These are phyloP conservation scores for Platycnemis pennipes DNA, from an alignment of 2,888 invertebrate genomes.

Conservation along the genomic window DNA sequence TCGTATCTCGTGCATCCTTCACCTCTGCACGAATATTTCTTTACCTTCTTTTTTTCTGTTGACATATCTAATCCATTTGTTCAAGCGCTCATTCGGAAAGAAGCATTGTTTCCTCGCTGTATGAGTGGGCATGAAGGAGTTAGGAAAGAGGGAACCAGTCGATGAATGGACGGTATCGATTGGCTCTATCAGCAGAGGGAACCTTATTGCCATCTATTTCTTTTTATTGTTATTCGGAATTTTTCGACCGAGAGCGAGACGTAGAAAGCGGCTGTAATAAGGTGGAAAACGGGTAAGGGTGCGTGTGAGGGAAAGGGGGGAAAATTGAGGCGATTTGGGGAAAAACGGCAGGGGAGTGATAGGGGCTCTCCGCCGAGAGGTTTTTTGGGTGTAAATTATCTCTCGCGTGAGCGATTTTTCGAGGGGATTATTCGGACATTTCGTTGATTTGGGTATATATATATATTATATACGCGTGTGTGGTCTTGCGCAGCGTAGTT, in stretches of 20 bases:
- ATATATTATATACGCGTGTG: background rate
- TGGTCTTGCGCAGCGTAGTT: background rate
- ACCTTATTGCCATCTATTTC: constrained; percentile 25
- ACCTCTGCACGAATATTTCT: background rate
- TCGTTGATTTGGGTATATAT: background rate
- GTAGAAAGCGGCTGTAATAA: constrained; percentile 25
- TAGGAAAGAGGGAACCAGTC: background rate
- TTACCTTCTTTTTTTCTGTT: background rate
- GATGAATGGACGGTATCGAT: constrained; percentile 6
- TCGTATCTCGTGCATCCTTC: background rate
- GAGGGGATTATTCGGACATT: background rate
- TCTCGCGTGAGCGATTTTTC: constrained; percentile 29
- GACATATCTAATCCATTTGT: background rate
- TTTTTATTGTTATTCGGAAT: constrained; percentile 7
- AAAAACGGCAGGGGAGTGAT: background rate
- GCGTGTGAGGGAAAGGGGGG: background rate
- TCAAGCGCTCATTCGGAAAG: background rate
- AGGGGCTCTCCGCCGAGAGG: background rate
- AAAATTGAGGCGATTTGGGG: background rate
- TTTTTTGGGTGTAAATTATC: constrained; percentile 8
- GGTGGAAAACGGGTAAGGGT: constrained; percentile 5
- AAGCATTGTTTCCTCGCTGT: background rate
- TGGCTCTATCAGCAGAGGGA: background rate
- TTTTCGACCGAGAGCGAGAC: background rate
- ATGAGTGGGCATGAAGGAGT: background rate